Base-by-base conservation (phyloP, 30 jellyfish, hydroid and myxozoan genomes). In the Cassiopea andromeda region DNA sequence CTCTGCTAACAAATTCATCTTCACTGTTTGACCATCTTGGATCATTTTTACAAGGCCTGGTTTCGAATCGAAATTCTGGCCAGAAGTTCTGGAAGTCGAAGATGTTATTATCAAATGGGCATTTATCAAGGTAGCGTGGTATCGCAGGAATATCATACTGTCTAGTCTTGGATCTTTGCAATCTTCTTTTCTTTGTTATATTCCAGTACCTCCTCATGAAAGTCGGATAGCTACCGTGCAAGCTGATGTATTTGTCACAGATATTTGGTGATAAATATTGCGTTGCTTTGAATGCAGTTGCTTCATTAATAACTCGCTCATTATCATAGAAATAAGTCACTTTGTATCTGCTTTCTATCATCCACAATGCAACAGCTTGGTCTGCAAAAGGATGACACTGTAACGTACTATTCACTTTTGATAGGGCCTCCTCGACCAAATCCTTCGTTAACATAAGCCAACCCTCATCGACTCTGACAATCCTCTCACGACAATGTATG, bases 351-450 rank as follows among this genome's bases (percentile, higher is more conserved):
- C 97, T 86, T 7, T 91, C 90, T 16, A 80, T 77, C 84, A 95
- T 86, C 99, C 99, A 95, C 75, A 78, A 43, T 9, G 99, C 99
- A 16, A 91, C 99, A 38, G 98, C 98, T 72, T 95, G 99, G 82
- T 95, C 99, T 9, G 98, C 99, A 78, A 54, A 90, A 7, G 99
- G 99, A 82, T 95, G 99, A 80, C 99, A 95, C 48, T 82, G 97
- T 27, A 95, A 80, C 17, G 97, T 84, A 43, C 91, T 58, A 49
- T 95, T 91, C 19, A 91, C 54, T 49, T 91, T 95, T 8, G 89
- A 60, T 7, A 95, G 69, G 2, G 91, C 94, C 87, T 95, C 99
- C 0, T 90, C 77, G 46, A 91, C 89, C 60, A 95, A 54, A 79
- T 95, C 97, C 45, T 92, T 69, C 44, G 99, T 61, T 71, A 91